A percentile compares a stretch with the other conserved stretches of the same genome.
Evolutionary conservation across 2,113 vertebrate genomes (phyloP).

Genomic region (Ivindomyrus marchei): DNA sequence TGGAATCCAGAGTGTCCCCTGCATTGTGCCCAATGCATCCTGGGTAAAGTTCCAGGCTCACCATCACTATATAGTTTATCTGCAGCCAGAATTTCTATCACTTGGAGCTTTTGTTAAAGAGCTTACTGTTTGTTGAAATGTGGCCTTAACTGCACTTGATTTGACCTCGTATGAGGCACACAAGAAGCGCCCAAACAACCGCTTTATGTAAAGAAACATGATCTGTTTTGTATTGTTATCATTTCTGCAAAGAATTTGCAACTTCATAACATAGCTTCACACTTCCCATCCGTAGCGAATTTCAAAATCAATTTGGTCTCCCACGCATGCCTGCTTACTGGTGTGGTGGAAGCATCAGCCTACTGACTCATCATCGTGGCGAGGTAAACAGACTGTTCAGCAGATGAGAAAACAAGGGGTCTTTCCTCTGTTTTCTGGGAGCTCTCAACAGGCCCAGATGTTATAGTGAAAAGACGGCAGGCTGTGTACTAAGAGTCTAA

Average conservation of each 20-base stretch:
- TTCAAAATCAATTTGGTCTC: conserved; percentile 1
- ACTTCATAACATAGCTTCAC: neutral
- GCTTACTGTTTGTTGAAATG: neutral
- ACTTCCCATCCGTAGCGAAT: neutral
- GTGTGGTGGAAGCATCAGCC: neutral
- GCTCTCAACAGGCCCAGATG: neutral
- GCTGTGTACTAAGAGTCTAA: neutral
- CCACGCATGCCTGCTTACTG: neutral
- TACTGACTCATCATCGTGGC: neutral
- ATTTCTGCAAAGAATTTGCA: neutral
- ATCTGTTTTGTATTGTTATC: neutral
- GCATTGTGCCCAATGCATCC: neutral
- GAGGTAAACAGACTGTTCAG: neutral
- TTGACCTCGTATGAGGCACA: neutral
- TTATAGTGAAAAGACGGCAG: neutral
- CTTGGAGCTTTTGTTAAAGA: neutral
- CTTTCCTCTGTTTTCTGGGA: neutral
- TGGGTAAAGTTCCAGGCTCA: neutral
- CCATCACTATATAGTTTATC: neutral
- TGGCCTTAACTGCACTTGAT: neutral
- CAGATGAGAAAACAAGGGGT: neutral
- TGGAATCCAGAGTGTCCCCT: neutral
- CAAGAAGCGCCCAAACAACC: conserved; percentile 26
- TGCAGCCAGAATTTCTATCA: neutral
- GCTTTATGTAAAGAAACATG: conserved; percentile 9